A percentile compares a stretch with the other conserved stretches of the same genome.
These are phyloP conservation scores for Zaprionus capensis DNA, from an alignment of 1,140 invertebrate species.

Conservation along the genomic window DNA sequence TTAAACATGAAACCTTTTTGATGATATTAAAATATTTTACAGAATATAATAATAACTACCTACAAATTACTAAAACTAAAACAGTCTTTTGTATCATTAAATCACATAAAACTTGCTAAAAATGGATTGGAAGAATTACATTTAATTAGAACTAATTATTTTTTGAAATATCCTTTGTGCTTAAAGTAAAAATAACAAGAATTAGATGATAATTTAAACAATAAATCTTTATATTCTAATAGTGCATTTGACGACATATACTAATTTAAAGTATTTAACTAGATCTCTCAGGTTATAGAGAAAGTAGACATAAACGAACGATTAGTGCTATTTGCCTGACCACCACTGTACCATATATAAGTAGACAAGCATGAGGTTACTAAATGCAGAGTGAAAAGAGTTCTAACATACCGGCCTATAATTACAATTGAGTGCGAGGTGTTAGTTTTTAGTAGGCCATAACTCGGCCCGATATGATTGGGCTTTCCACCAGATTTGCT, in stretches of 20 bases:
- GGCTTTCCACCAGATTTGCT: constrained; percentile 23
- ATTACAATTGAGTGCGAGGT: constrained; percentile 37
- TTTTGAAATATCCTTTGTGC: background rate
- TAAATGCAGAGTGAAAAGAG: background rate
- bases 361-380: background rate
- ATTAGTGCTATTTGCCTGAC: background rate
- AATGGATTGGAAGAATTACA: too few relatives aligned
- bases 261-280: background rate
- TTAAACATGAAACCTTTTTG: too few relatives aligned
- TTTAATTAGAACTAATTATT: background rate
- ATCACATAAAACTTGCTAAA: background rate
- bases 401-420: background rate
- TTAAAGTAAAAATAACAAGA: background rate
- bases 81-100: too few relatives aligned
- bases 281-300: background rate
- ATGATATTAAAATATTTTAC: too few relatives aligned
- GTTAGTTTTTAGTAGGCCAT: constrained; percentile 59
- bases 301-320: background rate
- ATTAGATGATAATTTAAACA: background rate
- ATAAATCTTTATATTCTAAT: background rate
- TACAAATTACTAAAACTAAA: too few relatives aligned
- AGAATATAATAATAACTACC: too few relatives aligned
- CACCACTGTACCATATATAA: too few relatives aligned
- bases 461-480: constrained; percentile 39
- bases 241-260: background rate